These are phyloP conservation scores for Villa cingulata DNA, from an alignment of 2,888 invertebrate genomes.

Conservation along the genomic window DNA sequence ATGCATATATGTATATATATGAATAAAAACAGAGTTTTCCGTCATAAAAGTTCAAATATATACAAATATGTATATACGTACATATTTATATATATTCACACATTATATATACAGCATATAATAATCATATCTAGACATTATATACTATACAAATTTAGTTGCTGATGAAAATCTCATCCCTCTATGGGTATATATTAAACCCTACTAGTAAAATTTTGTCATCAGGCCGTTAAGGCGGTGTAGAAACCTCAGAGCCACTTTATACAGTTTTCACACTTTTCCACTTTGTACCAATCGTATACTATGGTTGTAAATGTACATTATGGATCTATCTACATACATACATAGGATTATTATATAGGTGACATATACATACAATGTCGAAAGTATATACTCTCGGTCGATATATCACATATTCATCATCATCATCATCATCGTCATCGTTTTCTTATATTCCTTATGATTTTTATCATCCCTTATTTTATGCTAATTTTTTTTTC, in stretches of 20 bases:
- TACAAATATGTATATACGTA: too few species aligned
- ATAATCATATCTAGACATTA: not conserved
- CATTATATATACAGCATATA: not conserved
- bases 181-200: too few species aligned
- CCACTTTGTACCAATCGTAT: not conserved
- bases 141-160: not conserved
- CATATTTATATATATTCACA: not conserved
- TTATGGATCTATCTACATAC: too few species aligned
- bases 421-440: too few species aligned
- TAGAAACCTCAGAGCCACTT: not conserved
- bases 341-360: not conserved
- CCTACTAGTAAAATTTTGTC: not conserved
- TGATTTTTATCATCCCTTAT: not conserved
- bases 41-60: too few species aligned
- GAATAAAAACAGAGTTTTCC: not conserved
- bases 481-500: not conserved
- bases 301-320: too few species aligned
- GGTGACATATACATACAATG: not conserved
- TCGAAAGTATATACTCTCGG: too few species aligned
- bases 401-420: too few species aligned
- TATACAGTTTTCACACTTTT: conserved; percentile 4
- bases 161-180: not conserved
- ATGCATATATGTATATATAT: too few species aligned
- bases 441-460: too few species aligned
- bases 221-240: not conserved